A percentile compares a stretch with the other conserved stretches of the same genome.
Conservation (phyloP, 2,113 vertebrate species). For the Sylvilagus bachmani region DNA sequence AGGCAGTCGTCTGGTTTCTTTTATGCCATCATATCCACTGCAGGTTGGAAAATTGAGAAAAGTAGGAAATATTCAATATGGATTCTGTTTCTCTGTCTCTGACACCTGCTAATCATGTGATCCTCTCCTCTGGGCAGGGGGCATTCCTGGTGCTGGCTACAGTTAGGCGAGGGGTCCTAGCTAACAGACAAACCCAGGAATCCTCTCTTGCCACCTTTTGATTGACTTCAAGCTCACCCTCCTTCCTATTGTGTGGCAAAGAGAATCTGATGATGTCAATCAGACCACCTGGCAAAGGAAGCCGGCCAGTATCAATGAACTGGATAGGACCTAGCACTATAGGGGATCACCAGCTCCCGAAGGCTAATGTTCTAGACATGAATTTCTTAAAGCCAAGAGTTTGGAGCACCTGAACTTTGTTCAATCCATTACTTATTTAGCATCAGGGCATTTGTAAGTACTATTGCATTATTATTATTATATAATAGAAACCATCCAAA, state of each 20-base stretch:
- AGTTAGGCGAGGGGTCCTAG: not conserved
- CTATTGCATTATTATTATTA: conserved; percentile 3
- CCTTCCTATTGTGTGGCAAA: not conserved
- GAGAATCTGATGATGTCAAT: not conserved
- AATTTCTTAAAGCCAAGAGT: conserved; percentile 28
- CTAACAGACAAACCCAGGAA: not conserved
- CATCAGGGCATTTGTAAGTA: conserved; percentile 19
- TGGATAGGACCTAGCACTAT: not conserved
- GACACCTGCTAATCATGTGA: not conserved
- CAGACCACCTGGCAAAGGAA: not conserved
- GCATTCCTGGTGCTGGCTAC: not conserved
- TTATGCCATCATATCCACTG: not conserved
- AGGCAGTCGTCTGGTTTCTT: conserved; percentile 46
- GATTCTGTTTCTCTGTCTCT: conserved; percentile 1
- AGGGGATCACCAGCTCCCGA: not conserved
- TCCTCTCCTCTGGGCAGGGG: not conserved
- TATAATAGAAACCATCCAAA: not conserved
- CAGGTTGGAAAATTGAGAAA: conserved; percentile 46
- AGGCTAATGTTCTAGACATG: not conserved
- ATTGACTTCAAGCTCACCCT: not conserved
- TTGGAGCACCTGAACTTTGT: not conserved
- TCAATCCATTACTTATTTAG: conserved; percentile 21
- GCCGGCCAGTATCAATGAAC: not conserved
- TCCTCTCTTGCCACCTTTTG: not conserved
- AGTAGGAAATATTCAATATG: not conserved